Conservation (phyloP, 2,888 invertebrate genomes). For the Lithophane ornitopus region DNA sequence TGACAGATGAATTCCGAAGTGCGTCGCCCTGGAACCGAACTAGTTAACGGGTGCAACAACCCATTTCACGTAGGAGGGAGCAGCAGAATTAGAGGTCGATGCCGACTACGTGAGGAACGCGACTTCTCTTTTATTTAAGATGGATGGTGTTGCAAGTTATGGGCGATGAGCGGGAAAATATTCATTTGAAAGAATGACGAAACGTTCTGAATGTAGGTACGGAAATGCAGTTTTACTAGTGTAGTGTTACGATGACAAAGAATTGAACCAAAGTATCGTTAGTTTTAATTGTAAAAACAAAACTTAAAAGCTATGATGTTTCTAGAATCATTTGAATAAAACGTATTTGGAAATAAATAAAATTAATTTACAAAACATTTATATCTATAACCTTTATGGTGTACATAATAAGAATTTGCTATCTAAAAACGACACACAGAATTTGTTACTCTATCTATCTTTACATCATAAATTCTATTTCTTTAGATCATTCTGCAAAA, state of each 20-base stretch:
- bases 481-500: no score
- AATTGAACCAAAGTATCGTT: background rate
- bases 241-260: background rate
- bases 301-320: background rate
- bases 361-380: no score
- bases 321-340: background rate
- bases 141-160: slow-evolving; percentile 19
- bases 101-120: slow-evolving; percentile 70
- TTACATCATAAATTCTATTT: no score
- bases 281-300: background rate
- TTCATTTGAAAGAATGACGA: background rate
- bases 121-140: slow-evolving; percentile 73
- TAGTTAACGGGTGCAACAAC: slow-evolving; percentile 69
- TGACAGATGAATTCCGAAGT: slow-evolving; percentile 60
- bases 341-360: background rate
- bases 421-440: no score
- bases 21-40: slow-evolving; percentile 66
- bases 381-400: background rate
- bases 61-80: slow-evolving; percentile 68
- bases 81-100: slow-evolving; percentile 71
- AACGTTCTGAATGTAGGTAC: background rate
- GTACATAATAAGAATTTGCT: no score
- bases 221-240: background rate
- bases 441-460: no score
- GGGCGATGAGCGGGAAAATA: slow-evolving; percentile 7